phyloP scores from a whole-genome alignment of 2,113 vertebrate genomes.

The Menura novaehollandiae region DNA sequence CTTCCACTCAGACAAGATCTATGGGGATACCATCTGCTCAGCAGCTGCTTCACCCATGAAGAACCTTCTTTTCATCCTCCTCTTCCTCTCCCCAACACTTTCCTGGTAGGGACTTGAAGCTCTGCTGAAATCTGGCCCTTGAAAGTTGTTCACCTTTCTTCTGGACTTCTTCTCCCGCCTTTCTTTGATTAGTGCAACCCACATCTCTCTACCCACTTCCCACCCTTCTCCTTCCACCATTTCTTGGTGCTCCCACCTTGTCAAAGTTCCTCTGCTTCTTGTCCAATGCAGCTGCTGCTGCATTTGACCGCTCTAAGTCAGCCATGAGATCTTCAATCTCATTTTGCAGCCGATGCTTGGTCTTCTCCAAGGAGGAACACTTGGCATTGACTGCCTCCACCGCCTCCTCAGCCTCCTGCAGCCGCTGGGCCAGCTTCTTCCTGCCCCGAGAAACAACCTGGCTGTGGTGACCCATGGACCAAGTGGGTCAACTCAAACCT shows the following conservation, averaged over 20 bases:
- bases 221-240: neutral
- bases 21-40: neutral
- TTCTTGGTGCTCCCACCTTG: constrained; percentile 55
- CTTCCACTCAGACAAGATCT: constrained; percentile 87
- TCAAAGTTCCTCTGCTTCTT: constrained; percentile 93
- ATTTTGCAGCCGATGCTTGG: constrained; percentile 89
- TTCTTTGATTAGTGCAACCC: neutral
- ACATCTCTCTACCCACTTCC: neutral
- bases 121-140: neutral
- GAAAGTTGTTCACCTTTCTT: neutral
- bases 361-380: constrained; percentile 91
- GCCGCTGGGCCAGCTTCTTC: constrained; percentile 90
- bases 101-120: neutral
- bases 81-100: neutral
- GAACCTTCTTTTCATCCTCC: neutral
- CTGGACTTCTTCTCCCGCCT: neutral
- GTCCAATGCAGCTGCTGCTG: constrained; percentile 81
- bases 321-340: constrained; percentile 94
- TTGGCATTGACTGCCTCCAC: constrained; percentile 90
- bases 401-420: constrained; percentile 86
- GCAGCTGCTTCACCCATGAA: neutral
- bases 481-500: neutral
- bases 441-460: neutral
- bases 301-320: constrained; percentile 83
- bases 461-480: neutral